These are phyloP conservation scores for Manduca sexta DNA, from an alignment of 1,140 invertebrate genomes.

Conservation along the genomic window DNA sequence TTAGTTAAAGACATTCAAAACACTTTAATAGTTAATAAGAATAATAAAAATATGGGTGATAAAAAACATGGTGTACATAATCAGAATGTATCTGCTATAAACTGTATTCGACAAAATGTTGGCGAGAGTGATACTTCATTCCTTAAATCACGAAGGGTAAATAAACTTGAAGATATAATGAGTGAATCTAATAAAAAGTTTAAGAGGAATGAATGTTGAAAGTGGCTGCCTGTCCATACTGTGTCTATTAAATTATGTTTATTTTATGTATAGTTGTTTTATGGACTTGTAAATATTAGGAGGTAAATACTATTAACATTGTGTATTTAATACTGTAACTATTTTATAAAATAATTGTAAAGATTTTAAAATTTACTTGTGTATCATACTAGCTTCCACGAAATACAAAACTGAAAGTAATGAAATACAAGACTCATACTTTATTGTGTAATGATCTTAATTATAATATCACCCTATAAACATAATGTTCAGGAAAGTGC, in stretches of 20 bases:
- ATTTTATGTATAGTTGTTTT: constrained; percentile 62
- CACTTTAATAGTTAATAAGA: constrained; percentile 62
- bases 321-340: constrained; percentile 67
- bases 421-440: constrained; percentile 35
- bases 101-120: constrained; percentile 58
- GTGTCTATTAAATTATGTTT: constrained; percentile 64
- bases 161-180: constrained; percentile 55
- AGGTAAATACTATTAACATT: constrained; percentile 38
- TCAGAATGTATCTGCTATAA: constrained; percentile 63
- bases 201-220: constrained; percentile 66
- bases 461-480: no score
- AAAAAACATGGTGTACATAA: constrained; percentile 69
- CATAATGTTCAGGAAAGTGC: no score
- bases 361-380: constrained; percentile 44
- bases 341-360: constrained; percentile 61
- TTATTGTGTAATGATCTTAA: constrained; percentile 25
- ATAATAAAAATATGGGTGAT: constrained; percentile 59
- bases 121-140: constrained; percentile 55
- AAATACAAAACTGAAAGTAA: constrained; percentile 49
- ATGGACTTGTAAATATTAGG: constrained; percentile 67
- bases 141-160: constrained; percentile 56
- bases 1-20: constrained; percentile 67
- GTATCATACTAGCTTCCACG: constrained; percentile 57
- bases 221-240: constrained; percentile 43
- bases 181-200: constrained; percentile 63